Conservation (phyloP, 2,113 vertebrate species). For the Mesitornis unicolor region DNA sequence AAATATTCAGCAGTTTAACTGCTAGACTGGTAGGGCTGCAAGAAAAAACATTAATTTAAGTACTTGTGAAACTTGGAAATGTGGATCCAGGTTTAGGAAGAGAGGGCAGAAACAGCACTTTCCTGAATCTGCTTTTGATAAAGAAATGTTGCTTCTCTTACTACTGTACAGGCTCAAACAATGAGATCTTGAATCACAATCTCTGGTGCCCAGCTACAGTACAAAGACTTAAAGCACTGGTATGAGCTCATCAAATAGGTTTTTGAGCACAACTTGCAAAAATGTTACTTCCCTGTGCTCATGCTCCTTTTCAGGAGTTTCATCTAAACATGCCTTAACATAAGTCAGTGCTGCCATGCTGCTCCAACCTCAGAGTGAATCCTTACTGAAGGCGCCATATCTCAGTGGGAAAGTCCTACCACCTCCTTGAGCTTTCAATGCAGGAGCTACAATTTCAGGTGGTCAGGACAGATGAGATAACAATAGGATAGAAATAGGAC, state of each 20-base stretch:
- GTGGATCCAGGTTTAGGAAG: neutral
- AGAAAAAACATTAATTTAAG: neutral
- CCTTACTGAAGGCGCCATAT: neutral
- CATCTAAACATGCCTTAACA: neutral
- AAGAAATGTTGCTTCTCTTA: neutral
- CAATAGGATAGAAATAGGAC: neutral
- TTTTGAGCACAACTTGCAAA: neutral
- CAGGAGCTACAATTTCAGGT: neutral
- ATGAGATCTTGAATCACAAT: neutral
- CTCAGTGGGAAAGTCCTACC: neutral
- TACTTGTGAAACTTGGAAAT: neutral
- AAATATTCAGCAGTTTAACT: neutral
- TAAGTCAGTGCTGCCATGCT: neutral
- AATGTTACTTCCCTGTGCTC: neutral
- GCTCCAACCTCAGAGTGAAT: neutral
- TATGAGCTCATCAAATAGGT: neutral
- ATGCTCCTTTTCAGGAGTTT: neutral
- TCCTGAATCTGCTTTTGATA: neutral
- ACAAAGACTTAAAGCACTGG: neutral
- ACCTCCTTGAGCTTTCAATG: neutral
- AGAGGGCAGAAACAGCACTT: neutral
- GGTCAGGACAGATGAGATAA: neutral
- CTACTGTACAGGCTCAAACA: neutral
- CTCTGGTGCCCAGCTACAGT: neutral
- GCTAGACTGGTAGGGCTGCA: neutral